These are phyloP conservation scores for Baronia brevicornis DNA, from an alignment of 2,888 invertebrate genomes.

Conservation along the genomic window DNA sequence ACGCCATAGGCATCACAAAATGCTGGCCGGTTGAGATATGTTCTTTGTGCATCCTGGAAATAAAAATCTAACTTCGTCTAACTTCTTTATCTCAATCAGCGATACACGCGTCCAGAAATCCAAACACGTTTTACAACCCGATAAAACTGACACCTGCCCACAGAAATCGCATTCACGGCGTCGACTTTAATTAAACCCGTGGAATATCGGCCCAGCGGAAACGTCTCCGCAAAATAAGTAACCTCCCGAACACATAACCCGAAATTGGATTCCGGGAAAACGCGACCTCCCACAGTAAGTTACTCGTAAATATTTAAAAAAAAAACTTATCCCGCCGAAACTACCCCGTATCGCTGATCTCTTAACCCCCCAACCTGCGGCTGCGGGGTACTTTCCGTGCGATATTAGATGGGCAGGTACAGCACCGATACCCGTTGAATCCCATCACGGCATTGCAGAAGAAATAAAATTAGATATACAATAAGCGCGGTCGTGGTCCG, in stretches of 20 bases:
- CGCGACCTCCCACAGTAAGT: constrained; percentile 48
- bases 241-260: constrained; percentile 71
- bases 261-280: constrained; percentile 71
- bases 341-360: constrained; percentile 65
- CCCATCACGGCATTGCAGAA: constrained; percentile 69
- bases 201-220: constrained; percentile 55
- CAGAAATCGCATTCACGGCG: constrained; percentile 21
- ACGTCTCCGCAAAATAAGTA: constrained; percentile 55
- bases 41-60: no score
- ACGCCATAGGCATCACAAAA: no score
- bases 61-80: no score
- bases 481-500: constrained; percentile 65
- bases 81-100: no score
- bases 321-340: constrained; percentile 52
- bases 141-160: constrained; percentile 20
- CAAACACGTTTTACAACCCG: constrained; percentile 6
- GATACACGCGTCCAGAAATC: constrained; percentile 2
- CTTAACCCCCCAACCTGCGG: constrained; percentile 56
- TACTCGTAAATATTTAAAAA: constrained; percentile 74
- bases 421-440: constrained; percentile 60
- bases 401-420: constrained; percentile 64
- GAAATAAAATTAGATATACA: constrained; percentile 75
- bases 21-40: no score
- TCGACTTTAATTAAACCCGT: constrained; percentile 65
- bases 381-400: constrained; percentile 44